Evolutionary conservation across 2,888 invertebrate species (phyloP), one percentile per base, ranked within the genome.

Genomic region (Ypsolopha sequella): DNA sequence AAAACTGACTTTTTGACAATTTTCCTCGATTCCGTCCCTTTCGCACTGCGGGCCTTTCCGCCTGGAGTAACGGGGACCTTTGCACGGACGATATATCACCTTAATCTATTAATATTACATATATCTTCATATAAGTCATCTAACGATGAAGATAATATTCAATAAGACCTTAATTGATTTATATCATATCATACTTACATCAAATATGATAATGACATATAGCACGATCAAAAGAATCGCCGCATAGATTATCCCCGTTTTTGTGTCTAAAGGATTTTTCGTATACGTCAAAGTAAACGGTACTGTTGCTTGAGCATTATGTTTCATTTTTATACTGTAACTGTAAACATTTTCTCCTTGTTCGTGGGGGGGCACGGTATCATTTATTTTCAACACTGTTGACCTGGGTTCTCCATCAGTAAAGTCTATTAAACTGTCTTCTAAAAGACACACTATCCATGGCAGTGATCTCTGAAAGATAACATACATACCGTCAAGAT

Each of bases 191-290:
- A n/a, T 36, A 56, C 69, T 68, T 70, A 94, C 92, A 78, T 95
- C 95, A 77, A 93, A 93, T 57, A 94, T 91, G 55, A 95, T 92
- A 11, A 95, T 73, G 6, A 91, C 66, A 66, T 95, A 95, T 41
- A 95, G 88, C 2, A 91, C 89, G 7, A 90, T 54, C 2, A 95
- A 77, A 35, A 95, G 88, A 4, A 90, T 56, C 0, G 91, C 89
- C 0, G 93, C 93, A 59, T 91, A 91, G 9, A 91, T 68, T 7
- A 93, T 89, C 0, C 94, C 93, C 56, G 88, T 84, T 51, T 88
- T 81, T 0, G 82, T 73, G 63, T 90, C 88, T 36, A 92, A 87
- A 0, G 92, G 90, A 44, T 89, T 70, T 0, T 89, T 65, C 66
- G 91, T 88, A 58, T 90, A 91, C 36, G 73, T 62, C 13, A 65